Conservation (phyloP, 2,888 invertebrate species). For the Pseudeuparius sepicola region DNA sequence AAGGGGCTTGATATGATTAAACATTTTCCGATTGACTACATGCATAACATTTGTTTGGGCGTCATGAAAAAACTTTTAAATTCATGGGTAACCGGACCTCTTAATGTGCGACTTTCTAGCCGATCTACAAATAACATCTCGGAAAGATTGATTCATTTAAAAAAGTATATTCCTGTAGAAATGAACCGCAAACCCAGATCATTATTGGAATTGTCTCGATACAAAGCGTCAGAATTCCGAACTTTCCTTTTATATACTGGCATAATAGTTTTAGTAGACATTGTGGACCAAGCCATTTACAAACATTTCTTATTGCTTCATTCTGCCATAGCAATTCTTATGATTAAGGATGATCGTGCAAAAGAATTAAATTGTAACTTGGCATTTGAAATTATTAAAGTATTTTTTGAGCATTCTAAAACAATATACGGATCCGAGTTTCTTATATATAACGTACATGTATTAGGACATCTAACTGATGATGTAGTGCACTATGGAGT, state of each 20-base stretch:
- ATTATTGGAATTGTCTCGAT: constrained; percentile 12
- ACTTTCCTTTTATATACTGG: constrained; percentile 15
- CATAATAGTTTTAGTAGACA: constrained; percentile 8
- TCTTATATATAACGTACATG: constrained; percentile 13
- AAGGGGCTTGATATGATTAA: constrained; percentile 14
- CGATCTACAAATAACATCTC: constrained; percentile 6
- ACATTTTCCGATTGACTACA: constrained; percentile 16
- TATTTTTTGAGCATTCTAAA: constrained; percentile 12
- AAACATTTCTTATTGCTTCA: constrained; percentile 13
- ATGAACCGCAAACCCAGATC: constrained; percentile 14
- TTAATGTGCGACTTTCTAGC: constrained; percentile 4
- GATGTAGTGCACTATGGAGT: constrained; percentile 11
- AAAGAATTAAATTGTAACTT: constrained; percentile 4
- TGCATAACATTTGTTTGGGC: constrained; percentile 15
- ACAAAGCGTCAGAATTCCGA: constrained; percentile 15
- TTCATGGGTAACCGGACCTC: constrained; percentile 12
- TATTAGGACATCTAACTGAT: constrained; percentile 11
- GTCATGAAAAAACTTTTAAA: constrained; percentile 12
- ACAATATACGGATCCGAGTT: constrained; percentile 14
- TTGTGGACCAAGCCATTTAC: constrained; percentile 10
- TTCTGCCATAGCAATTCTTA: constrained; percentile 10
- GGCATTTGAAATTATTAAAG: constrained; percentile 9
- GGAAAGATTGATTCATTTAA: constrained; percentile 6
- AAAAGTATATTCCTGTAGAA: constrained; percentile 12
- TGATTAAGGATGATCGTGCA: no score